Conservation (phyloP, 1,140 invertebrate genomes). For the Eriosoma lanigerum region DNA sequence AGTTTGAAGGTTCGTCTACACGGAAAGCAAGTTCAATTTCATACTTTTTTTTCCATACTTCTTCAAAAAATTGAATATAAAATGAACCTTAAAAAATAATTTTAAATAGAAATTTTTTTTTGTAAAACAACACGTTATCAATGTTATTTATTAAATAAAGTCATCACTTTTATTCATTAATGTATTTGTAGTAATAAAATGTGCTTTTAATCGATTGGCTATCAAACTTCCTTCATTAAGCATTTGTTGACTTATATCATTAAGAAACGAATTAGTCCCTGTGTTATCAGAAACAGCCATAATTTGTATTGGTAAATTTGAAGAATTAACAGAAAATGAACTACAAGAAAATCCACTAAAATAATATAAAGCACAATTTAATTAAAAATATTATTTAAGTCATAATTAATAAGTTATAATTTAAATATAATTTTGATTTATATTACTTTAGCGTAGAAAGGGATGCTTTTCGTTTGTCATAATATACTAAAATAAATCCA, state of each 20-base stretch:
- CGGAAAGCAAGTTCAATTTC: slow-evolving; percentile 92
- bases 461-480: slow-evolving; percentile 91
- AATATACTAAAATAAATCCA: slow-evolving; percentile 95
- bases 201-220: slow-evolving; percentile 87
- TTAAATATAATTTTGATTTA: neutral
- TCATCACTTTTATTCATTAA: slow-evolving; percentile 79
- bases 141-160: neutral
- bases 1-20: slow-evolving; percentile 72
- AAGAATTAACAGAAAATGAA: slow-evolving; percentile 91
- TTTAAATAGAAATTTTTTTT: neutral
- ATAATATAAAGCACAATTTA: neutral
- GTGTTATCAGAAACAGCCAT: slow-evolving; percentile 88
- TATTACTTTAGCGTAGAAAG: slow-evolving; percentile 84
- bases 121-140: neutral
- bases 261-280: slow-evolving; percentile 85
- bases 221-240: slow-evolving; percentile 91
- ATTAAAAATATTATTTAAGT: neutral
- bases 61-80: slow-evolving; percentile 94
- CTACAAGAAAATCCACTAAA: slow-evolving; percentile 61
- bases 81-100: slow-evolving; percentile 75
- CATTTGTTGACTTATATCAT: slow-evolving; percentile 83
- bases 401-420: too few relatives aligned
- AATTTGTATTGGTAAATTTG: slow-evolving; percentile 92
- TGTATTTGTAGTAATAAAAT: slow-evolving; percentile 85
- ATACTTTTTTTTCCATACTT: slow-evolving; percentile 92